These are phyloP conservation scores for Synanthedon myopaeformis DNA, from an alignment of 2,888 invertebrate species.

Conservation along the genomic window DNA sequence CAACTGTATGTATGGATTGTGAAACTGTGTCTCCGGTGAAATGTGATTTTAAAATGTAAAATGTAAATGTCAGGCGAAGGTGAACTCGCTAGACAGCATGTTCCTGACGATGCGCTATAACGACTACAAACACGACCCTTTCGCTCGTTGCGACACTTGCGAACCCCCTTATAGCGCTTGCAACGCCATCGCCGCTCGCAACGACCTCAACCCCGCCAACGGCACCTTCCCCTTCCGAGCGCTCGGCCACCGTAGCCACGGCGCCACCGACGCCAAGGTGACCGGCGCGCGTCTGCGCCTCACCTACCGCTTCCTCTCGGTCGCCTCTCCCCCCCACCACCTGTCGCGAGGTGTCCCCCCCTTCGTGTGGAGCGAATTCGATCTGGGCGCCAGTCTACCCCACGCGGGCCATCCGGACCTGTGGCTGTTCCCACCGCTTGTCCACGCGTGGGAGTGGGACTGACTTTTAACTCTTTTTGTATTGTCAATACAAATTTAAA, in stretches of 20 bases:
- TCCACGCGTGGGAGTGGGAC: slow-evolving; percentile 66
- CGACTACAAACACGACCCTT: slow-evolving; percentile 76
- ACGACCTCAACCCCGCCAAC: slow-evolving; percentile 77
- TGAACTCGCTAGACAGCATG: slow-evolving; percentile 71
- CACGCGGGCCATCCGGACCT: slow-evolving; percentile 78
- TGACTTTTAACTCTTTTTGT: too few species aligned
- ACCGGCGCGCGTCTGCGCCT: slow-evolving; percentile 42
- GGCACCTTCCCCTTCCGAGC: slow-evolving; percentile 76
- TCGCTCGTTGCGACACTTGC: slow-evolving; percentile 73
- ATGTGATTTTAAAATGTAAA: not conserved
- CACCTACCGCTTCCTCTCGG: slow-evolving; percentile 66
- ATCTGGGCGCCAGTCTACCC: slow-evolving; percentile 60
- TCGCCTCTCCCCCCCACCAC: slow-evolving; percentile 63
- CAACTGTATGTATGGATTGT: too few species aligned
- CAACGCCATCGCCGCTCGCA: slow-evolving; percentile 77
- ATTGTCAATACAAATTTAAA: too few species aligned
- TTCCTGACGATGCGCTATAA: slow-evolving; percentile 75
- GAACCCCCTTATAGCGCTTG: slow-evolving; percentile 78
- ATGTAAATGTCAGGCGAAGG: slow-evolving; percentile 43
- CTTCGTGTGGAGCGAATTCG: slow-evolving; percentile 73
- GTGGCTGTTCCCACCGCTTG: slow-evolving; percentile 73
- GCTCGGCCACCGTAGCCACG: slow-evolving; percentile 76
- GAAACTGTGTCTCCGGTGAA: too few species aligned
- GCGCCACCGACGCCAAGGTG: slow-evolving; percentile 78
- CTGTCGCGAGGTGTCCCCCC: slow-evolving; percentile 72